These are phyloP conservation scores for Pyrocoelia pectoralis DNA, from an alignment of 2,888 invertebrate genomes.

Conservation along the genomic window DNA sequence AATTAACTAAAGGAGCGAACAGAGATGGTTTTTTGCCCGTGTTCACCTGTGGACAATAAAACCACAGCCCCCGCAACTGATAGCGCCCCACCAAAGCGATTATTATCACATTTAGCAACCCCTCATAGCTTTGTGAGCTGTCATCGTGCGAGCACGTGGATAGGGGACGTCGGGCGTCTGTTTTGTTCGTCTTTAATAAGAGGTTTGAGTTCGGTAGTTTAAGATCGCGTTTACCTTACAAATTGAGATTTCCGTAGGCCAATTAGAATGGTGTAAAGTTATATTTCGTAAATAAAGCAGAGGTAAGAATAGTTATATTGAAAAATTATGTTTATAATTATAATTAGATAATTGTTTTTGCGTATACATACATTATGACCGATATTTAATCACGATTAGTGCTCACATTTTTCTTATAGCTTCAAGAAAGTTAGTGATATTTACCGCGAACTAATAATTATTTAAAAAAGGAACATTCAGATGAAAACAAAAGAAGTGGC, in stretches of 20 bases:
- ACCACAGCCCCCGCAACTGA: conserved; percentile 44
- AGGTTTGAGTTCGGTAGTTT: conserved; percentile 9
- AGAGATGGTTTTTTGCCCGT: conserved; percentile 20
- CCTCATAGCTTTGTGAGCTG: conserved; percentile 54
- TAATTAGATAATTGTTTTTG: too few species aligned
- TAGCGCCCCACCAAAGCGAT: conserved; percentile 47
- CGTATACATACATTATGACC: too few species aligned
- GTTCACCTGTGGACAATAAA: conserved; percentile 54
- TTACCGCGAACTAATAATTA: too few species aligned
- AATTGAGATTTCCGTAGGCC: not conserved
- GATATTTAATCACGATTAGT: too few species aligned
- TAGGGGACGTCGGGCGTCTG: conserved; percentile 35
- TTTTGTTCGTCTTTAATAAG: conserved; percentile 32
- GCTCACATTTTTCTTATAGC: too few species aligned
- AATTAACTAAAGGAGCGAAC: not conserved
- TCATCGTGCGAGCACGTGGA: conserved; percentile 56
- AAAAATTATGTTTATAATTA: too few species aligned
- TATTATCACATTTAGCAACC: conserved; percentile 58
- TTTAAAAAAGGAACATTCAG: too few species aligned
- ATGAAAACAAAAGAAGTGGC: not conserved
- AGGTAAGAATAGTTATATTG: not conserved
- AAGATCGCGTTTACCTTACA: conserved; percentile 3
- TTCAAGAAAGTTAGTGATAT: too few species aligned
- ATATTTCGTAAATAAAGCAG: not conserved
- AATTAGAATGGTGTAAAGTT: not conserved